Percentiles rank a stretch among this genome's conserved stretches.
These are phyloP conservation scores for Porphyrio hochstetteri DNA, from an alignment of 2,113 vertebrate species.

Conservation along the genomic window DNA sequence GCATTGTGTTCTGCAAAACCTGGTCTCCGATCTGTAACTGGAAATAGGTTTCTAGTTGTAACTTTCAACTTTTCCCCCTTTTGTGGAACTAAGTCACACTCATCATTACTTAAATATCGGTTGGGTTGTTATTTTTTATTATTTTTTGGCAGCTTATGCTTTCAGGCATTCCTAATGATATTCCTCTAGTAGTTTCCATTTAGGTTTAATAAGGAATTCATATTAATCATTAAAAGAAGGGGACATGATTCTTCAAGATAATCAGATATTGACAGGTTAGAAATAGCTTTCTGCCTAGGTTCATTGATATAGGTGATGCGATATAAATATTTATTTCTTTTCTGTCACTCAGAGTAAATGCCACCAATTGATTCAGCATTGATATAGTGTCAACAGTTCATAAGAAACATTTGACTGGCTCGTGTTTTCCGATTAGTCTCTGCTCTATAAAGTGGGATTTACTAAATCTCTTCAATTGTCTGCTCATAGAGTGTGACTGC, in stretches of 20 bases:
- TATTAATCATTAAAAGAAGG: conserved; percentile 91
- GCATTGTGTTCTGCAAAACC: not conserved
- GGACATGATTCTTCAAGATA: conserved; percentile 92
- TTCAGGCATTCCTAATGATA: conserved; percentile 73
- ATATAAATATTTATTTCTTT: conserved; percentile 99
- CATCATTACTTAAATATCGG: conserved; percentile 62
- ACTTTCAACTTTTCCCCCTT: not conserved
- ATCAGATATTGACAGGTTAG: conserved; percentile 97
- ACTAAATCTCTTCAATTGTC: conserved; percentile 81
- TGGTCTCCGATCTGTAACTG: not conserved
- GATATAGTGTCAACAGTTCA: conserved; percentile 83
- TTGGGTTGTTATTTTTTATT: conserved; percentile 35
- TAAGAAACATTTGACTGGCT: conserved; percentile 79
- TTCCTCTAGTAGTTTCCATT: conserved; percentile 73
- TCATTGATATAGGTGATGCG: conserved; percentile 95
- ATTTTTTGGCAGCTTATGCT: conserved; percentile 67
- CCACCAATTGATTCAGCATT: conserved; percentile 83
- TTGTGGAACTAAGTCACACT: conserved; percentile 47
- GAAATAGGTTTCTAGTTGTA: not conserved
- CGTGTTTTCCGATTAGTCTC: conserved; percentile 76
- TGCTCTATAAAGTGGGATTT: conserved; percentile 83
- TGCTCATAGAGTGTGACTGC: conserved; percentile 82
- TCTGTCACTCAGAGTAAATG: conserved; percentile 92
- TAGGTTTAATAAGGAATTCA: conserved; percentile 88
- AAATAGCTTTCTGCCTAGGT: conserved; percentile 89